A percentile compares a stretch with the other conserved stretches of the same genome.
Conservation (phyloP, 2,888 invertebrate genomes). For the Miltochrista miniata region DNA sequence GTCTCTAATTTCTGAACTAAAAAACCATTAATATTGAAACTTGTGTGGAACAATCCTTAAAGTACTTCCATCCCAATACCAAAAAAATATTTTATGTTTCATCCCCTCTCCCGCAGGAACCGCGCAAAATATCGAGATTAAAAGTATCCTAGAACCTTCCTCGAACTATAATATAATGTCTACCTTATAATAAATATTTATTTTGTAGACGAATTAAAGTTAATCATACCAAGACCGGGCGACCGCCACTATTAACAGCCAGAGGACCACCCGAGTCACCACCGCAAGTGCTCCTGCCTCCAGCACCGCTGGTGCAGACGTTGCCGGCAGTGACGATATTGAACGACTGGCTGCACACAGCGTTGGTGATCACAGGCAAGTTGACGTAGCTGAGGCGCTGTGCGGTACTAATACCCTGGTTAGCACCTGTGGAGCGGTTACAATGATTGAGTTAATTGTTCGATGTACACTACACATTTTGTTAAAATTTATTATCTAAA, state of each 20-base stretch:
- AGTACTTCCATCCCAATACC: too few relatives aligned
- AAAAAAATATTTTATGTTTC: too few relatives aligned
- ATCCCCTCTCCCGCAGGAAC: too few relatives aligned
- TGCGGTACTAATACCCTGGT: neutral
- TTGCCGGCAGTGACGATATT: neutral
- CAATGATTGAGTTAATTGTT: neutral
- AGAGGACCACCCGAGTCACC: slow-evolving; percentile 7
- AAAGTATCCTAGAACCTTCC: too few relatives aligned
- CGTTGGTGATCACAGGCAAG: slow-evolving; percentile 2
- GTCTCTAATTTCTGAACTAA: too few relatives aligned
- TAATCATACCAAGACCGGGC: neutral
- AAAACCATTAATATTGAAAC: too few relatives aligned
- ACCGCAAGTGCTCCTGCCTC: neutral
- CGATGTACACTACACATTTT: neutral
- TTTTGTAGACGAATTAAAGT: too few relatives aligned
- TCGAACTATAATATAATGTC: too few relatives aligned
- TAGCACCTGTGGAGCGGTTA: neutral
- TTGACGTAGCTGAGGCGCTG: slow-evolving; percentile 1
- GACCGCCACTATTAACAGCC: slow-evolving; percentile 34
- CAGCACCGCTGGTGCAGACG: neutral
- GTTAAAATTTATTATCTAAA: neutral
- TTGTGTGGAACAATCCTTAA: too few relatives aligned
- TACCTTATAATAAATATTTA: too few relatives aligned
- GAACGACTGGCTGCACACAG: neutral
- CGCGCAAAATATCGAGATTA: too few relatives aligned